Base-by-base conservation (phyloP, 1,140 invertebrate species). In the Tigriopus japonicus region DNA sequence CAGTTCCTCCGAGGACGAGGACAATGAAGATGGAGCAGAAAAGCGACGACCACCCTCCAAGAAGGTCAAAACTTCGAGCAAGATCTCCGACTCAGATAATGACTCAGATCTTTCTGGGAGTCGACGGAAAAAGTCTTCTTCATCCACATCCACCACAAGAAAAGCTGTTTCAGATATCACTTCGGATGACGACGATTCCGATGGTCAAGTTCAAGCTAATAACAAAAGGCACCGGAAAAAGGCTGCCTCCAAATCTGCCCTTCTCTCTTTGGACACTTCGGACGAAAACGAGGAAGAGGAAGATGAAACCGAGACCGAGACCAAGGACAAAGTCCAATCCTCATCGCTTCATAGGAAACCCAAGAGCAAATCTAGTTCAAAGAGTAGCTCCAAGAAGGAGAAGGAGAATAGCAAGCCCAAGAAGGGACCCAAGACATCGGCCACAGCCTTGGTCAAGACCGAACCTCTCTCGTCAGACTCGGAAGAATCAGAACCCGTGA, bases 401-500 rank as follows among this genome's bases (percentile, higher is more conserved):
- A 13, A n/a, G 23, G 15, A 17, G 14, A 19, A 17, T 6, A n/a
- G 14, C 14, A 35, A 23, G 28, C 52, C 52, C 24, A n/a, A 15
- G 15, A 54, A 23, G 14, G 24, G n/a, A 3, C 56, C 56, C n/a
- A 58, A 13, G n/a, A 58, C 28, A 41, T 14, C 12, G 14, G 56
- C 15, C 23, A 58, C 40, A 7, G 15, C 40, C 23, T 19, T 19
- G n/a, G 56, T 42, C 13, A 58, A 58, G 56, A 58, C 23, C n/a
- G 28, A 55, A 24, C 53, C 53, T 14, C n/a, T 24, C 14, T 55
- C 53, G 3, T 17, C 15, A 45, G 56, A 58, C 5, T 40, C 24
- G 5, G 56, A 58, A 2, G 56, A 58, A 2, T 40, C 56, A 5
- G 56, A 58, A 41, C 56, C 56, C 23, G 56, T 17, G 13, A 41